A percentile compares a stretch with the other conserved stretches of the same genome.
Evolutionary conservation across 2,113 vertebrate species (phyloP).

Genomic region (Leuciscus idus): DNA sequence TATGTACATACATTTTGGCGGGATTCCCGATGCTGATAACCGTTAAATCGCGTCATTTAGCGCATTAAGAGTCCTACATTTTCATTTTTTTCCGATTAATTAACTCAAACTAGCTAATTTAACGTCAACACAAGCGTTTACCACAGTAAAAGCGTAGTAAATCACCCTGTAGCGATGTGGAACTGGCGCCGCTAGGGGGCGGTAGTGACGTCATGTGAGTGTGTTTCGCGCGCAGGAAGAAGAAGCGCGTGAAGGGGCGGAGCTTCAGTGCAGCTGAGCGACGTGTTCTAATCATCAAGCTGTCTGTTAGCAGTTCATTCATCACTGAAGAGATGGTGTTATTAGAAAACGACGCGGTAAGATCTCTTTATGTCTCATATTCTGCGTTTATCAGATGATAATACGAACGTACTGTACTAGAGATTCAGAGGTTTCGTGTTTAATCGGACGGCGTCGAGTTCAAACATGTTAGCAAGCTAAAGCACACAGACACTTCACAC

Average conservation of each 20-base stretch:
- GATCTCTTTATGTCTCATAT: slow-evolving; percentile 1
- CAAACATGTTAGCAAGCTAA: slow-evolving; percentile 27
- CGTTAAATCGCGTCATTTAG: too few relatives aligned
- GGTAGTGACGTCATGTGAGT: neutral
- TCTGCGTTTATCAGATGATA: neutral
- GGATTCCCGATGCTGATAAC: too few relatives aligned
- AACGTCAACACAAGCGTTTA: too few relatives aligned
- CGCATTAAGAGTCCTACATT: too few relatives aligned
- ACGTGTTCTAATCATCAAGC: slow-evolving; percentile 72
- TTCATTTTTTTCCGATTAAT: too few relatives aligned
- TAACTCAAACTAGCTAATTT: too few relatives aligned
- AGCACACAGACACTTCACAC: neutral
- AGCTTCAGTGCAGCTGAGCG: slow-evolving; percentile 53
- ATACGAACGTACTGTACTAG: too few relatives aligned
- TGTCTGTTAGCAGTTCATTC: slow-evolving; percentile 28
- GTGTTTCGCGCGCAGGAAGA: neutral
- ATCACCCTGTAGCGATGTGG: too few relatives aligned
- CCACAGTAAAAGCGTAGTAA: too few relatives aligned
- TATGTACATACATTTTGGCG: too few relatives aligned
- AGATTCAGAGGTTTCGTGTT: neutral
- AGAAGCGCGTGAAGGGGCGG: slow-evolving; percentile 26
- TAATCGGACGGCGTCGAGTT: neutral
- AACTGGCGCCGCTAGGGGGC: slow-evolving; percentile 12
- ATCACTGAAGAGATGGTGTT: slow-evolving; percentile 72
- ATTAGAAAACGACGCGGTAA: slow-evolving; percentile 81